These are phyloP conservation scores for Loxodonta africana DNA, from an alignment of 2,113 vertebrate species.

Conservation along the genomic window DNA sequence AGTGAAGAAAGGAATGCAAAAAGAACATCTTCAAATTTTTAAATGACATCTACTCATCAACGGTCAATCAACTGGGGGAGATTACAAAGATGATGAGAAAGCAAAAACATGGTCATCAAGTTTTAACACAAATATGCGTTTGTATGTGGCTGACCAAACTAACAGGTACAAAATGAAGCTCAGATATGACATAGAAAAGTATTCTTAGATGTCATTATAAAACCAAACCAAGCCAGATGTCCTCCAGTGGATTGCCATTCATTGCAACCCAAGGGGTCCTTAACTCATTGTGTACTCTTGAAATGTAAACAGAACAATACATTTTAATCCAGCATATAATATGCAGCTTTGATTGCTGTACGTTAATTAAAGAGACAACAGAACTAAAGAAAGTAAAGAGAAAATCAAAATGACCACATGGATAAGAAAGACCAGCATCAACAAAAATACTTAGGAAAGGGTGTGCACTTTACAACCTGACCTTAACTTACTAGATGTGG, in stretches of 20 bases:
- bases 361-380: neutral
- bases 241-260: neutral
- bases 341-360: neutral
- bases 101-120: constrained; percentile 4
- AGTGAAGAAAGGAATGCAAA: neutral
- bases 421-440: constrained; percentile 1
- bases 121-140: constrained; percentile 24
- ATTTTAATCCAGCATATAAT: constrained; percentile 11
- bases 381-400: neutral
- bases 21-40: constrained; percentile 31
- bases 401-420: neutral
- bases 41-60: neutral
- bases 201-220: neutral
- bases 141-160: neutral
- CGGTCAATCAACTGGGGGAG: neutral
- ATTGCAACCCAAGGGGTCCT: neutral
- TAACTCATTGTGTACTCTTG: neutral
- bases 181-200: neutral
- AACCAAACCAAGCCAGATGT: too few species aligned
- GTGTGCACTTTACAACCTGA: neutral
- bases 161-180: constrained; percentile 1
- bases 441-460: constrained; percentile 48
- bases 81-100: neutral
- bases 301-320: neutral
- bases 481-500: constrained; percentile 27